These are phyloP conservation scores for Acanthoscelides obtectus DNA, from an alignment of 2,888 invertebrate species.

Conservation along the genomic window DNA sequence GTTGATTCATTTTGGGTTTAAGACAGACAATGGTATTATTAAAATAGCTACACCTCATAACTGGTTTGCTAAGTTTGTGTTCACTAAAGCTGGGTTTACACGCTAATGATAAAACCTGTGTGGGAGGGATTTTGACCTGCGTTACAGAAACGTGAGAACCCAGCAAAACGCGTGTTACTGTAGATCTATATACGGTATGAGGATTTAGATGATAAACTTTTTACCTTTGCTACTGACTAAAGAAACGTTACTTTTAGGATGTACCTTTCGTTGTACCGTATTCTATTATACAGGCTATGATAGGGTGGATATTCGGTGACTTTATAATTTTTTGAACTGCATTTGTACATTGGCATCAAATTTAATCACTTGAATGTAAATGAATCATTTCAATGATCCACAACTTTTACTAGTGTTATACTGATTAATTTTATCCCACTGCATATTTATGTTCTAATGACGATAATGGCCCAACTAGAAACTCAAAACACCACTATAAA, in stretches of 20 bases:
- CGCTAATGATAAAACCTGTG: not conserved
- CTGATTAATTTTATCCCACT: too few species aligned
- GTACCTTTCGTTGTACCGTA: not conserved
- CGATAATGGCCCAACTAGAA: too few species aligned
- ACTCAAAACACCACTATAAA: too few species aligned
- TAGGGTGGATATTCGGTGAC: not conserved
- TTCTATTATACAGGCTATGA: not conserved
- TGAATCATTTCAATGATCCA: too few species aligned
- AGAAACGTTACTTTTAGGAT: not conserved
- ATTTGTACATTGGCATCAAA: too few species aligned
- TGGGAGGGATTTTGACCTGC: not conserved
- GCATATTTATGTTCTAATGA: too few species aligned
- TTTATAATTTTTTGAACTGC: not conserved
- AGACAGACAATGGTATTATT: too few species aligned
- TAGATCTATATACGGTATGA: not conserved
- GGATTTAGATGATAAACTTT: slow-evolving; percentile 20
- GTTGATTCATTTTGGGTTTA: too few species aligned
- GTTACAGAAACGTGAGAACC: not conserved
- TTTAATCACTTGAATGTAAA: too few species aligned
- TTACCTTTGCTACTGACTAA: slow-evolving; percentile 28
- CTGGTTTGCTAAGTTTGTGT: not conserved
- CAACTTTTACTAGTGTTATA: too few species aligned
- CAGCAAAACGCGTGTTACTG: not conserved
- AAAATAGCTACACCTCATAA: too few species aligned
- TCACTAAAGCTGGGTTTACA: not conserved